Base-by-base conservation (phyloP, 2,113 vertebrate genomes). In the Rutilus rutilus region DNA sequence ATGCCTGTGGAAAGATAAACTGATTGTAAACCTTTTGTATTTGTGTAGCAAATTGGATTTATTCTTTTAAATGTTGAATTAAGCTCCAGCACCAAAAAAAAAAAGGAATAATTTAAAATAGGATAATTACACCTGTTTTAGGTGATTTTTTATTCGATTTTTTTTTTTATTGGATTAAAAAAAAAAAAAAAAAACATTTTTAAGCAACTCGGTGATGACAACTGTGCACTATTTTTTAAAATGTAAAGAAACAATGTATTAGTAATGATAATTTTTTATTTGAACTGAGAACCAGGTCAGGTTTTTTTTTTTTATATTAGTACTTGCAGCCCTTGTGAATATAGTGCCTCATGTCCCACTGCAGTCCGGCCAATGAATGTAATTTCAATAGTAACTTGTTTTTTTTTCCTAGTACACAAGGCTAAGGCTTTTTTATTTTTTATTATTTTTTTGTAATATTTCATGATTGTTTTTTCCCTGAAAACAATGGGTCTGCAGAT, bases 201-300 rank as follows among this genome's bases (percentile, higher is more conserved):
- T n/a, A 33, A 69, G 14, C 45, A 69, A 6, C 19, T 69, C 45
- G 36, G 47, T 67, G 27, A 69, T 69, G 45, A 82, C 25, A 67
- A 33, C n/a, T 47, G 36, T 47, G 78, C 59, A 80, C 59, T 64
- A 65, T 80, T 67, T 82, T 82, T 15, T 21, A 33, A 60, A 67
- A 82, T 4, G 23, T 19, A 82, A 67, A 21, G 12, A 52, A 81
- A 47, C 15, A 81, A 64, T 30, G 14, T 80, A 80, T 64, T 25
- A 60, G 15, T 23, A 23, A 10, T 77, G 5, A 74, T 74, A 6
- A 5, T 73, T 74, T 45, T 25, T 60, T 8, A 60, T 23, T 36
- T 78, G 59, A 33, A 42, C 1, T 52, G 19, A 21, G 33, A 77
- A 19, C n/a, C 17, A 47, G 30, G 9, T 25, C 17, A 33, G 25